A percentile compares a stretch with the other conserved stretches of the same genome.
These are phyloP conservation scores for Hyphantria cunea DNA, from an alignment of 1,140 invertebrate species.

Conservation along the genomic window DNA sequence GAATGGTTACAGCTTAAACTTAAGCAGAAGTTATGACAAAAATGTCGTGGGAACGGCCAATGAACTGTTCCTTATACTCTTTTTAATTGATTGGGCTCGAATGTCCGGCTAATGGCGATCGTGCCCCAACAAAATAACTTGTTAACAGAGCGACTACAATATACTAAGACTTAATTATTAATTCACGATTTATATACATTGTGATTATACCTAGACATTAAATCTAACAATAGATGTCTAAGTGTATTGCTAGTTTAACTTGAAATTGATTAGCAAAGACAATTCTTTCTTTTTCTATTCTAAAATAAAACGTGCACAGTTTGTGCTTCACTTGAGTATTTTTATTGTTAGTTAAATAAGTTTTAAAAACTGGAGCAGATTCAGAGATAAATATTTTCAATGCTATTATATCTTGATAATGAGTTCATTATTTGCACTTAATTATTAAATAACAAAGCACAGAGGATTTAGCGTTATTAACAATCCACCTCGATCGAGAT, in stretches of 20 bases:
- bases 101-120: conserved; percentile 44
- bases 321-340: conserved; percentile 4
- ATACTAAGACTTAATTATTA: conserved; percentile 35
- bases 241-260: conserved; percentile 16
- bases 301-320: conserved; percentile 13
- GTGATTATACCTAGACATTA: conserved; percentile 8
- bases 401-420: too few species aligned
- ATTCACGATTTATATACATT: conserved; percentile 35
- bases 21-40: conserved; percentile 68
- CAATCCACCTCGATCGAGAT: neutral
- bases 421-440: too few species aligned
- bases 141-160: conserved; percentile 35
- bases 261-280: conserved; percentile 10
- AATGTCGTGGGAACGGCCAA: conserved; percentile 58
- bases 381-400: too few species aligned
- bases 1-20: conserved; percentile 43
- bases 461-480: too few species aligned
- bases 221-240: conserved; percentile 25
- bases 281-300: conserved; percentile 14
- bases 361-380: conserved; percentile 13
- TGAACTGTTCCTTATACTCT: conserved; percentile 38
- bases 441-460: too few species aligned
- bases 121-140: conserved; percentile 39
- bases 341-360: conserved; percentile 8
- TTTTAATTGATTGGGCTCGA: conserved; percentile 52